A percentile compares a stretch with the other conserved stretches of the same genome.
phyloP scores from a whole-genome alignment of 2,113 vertebrate genomes.

The Talpa occidentalis region DNA sequence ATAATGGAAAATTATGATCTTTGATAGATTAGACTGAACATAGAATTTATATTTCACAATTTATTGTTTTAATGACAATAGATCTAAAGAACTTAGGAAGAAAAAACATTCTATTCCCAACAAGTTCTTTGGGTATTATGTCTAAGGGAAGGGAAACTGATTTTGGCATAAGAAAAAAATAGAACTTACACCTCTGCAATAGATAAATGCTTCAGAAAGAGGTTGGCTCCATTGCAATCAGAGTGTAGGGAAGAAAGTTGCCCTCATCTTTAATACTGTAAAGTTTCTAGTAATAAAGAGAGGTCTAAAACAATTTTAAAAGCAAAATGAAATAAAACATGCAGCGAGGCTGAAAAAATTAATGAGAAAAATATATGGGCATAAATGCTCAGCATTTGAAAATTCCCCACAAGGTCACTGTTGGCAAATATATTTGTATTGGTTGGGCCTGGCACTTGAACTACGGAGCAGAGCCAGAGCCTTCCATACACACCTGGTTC shows the following conservation, averaged over 20 bases:
- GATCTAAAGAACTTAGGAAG: neutral
- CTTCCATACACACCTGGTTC: slow-evolving; percentile 33
- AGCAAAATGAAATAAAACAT: slow-evolving; percentile 56
- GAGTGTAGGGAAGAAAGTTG: neutral
- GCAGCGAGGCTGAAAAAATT: slow-evolving; percentile 55
- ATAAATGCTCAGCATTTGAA: slow-evolving; percentile 47
- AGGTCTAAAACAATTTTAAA: slow-evolving; percentile 52
- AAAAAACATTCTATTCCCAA: neutral
- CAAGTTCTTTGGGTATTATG: neutral
- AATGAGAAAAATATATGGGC: slow-evolving; percentile 35
- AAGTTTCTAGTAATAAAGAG: slow-evolving; percentile 14
- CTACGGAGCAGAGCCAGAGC: neutral
- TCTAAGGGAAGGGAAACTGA: neutral
- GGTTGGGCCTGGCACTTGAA: neutral
- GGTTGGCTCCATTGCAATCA: neutral
- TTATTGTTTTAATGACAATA: slow-evolving; percentile 5
- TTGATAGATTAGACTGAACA: neutral
- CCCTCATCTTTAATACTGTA: neutral
- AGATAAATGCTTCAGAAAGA: slow-evolving; percentile 30
- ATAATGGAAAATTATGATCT: neutral
- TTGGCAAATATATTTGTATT: neutral
- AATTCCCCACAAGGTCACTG: neutral
- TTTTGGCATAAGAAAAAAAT: neutral
- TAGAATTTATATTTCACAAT: neutral
- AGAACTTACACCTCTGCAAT: neutral